Evolutionary conservation across 2,888 invertebrate genomes (phyloP).

Genomic region (Cancer borealis): DNA sequence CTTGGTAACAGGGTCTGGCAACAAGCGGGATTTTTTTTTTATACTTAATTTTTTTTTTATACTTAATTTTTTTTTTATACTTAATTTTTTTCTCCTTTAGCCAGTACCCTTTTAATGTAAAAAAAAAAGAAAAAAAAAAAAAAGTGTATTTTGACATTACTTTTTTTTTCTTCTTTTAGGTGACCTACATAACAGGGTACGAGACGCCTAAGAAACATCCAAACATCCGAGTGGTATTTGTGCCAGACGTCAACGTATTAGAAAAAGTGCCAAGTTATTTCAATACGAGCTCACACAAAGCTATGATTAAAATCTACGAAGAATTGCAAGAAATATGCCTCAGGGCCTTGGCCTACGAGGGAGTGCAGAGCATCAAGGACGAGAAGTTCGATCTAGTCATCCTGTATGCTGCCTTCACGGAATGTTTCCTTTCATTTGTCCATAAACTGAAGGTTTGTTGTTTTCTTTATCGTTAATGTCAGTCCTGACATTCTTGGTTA

Average conservation of each 20-base stretch:
- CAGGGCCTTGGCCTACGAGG: not conserved
- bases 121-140: no score
- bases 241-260: not conserved
- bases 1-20: no score
- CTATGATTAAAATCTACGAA: no score
- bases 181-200: constrained; percentile 17
- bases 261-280: not conserved
- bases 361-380: constrained; percentile 15
- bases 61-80: no score
- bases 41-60: no score
- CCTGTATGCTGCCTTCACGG: not conserved
- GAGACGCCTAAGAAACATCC: not conserved
- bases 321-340: not conserved
- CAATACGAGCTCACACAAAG: not conserved
- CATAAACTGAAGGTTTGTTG: constrained; percentile 31
- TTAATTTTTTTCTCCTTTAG: no score
- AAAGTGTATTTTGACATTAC: not conserved
- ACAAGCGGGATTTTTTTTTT: no score
- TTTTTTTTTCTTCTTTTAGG: not conserved
- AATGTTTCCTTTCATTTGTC: constrained; percentile 29
- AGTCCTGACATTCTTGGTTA: not conserved
- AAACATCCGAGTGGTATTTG: not conserved
- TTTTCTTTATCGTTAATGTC: not conserved
- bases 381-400: constrained; percentile 54
- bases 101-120: no score